Evolutionary conservation across 2,888 invertebrate species (phyloP).

Genomic region (Eumacrocentrus americanus): DNA sequence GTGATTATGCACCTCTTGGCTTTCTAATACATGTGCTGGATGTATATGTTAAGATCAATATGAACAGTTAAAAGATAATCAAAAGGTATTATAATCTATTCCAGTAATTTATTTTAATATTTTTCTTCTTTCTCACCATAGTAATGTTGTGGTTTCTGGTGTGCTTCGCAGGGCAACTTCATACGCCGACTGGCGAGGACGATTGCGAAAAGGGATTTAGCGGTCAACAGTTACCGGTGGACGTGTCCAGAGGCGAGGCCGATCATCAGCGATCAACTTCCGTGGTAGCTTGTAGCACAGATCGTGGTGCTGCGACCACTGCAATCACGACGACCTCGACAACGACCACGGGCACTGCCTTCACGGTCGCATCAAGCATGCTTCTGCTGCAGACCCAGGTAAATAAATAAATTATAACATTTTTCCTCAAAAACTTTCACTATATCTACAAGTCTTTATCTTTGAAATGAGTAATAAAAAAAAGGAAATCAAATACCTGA

Average conservation of each 20-base stretch:
- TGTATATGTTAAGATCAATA: neutral
- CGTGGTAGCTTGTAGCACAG: conserved; percentile 38
- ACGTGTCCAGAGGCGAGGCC: conserved; percentile 30
- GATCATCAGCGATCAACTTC: conserved; percentile 7
- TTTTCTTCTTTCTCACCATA: no score
- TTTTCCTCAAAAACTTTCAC: no score
- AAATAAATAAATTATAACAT: neutral
- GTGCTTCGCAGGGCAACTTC: conserved; percentile 52
- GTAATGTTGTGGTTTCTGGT: no score
- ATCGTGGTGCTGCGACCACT: conserved; percentile 49
- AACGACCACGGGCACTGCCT: conserved; percentile 67
- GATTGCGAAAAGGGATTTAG: conserved; percentile 42
- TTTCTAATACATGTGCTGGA: neutral
- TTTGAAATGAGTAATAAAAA: no score
- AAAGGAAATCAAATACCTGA: no score
- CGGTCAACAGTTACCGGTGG: conserved; percentile 39
- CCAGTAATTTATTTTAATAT: no score
- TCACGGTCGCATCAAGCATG: conserved; percentile 80
- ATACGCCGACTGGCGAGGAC: conserved; percentile 54
- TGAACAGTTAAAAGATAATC: neutral
- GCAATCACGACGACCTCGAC: conserved; percentile 60
- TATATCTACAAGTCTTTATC: no score
- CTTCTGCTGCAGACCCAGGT: conserved; percentile 85
- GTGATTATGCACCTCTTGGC: neutral
- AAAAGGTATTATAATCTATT: no score